Base-by-base conservation (phyloP, 2,113 vertebrate genomes). In the Phyllostomus hastatus region DNA sequence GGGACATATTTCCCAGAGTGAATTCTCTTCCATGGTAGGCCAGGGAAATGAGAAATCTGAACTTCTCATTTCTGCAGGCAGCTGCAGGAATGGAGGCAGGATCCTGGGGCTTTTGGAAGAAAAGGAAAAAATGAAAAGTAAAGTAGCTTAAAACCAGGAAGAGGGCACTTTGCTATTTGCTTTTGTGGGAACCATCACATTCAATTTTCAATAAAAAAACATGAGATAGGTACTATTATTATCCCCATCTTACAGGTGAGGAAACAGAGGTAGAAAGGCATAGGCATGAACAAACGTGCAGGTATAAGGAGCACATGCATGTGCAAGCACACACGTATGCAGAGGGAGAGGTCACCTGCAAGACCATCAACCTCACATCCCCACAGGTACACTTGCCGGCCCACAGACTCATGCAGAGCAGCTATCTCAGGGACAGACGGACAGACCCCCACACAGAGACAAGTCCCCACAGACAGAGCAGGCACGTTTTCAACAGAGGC, bases 181-280 rank as follows among this genome's bases (percentile, higher is more conserved):
- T 86, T 70, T 90, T 41, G 54, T 19, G 22, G 52, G 52, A 90
- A 78, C 52, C 24, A 52, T 33, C n/a, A 46, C n/a, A 75, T 59
- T 94, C 43, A 50, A 52, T 96, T 96, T 86, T 87, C 43, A 92
- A 76, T 57, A 94, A 75, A 90, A 90, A 24, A 7, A 24, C 9
- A 28, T 35, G 16, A 81, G 33, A n/a, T 43, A 61, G 50, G 22
- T 75, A 83, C 10, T 94, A 22, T 46, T 67, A 80, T 70, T 76
- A 83, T 46, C n/a, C 4, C 54, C 46, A 96, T 24, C 75, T 95
- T 41, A 83, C 14, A 86, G 28, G 31, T 59, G 22, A 88, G 38
- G 79, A 81, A 78, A 93, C 5, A 80, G 35, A 72, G 10, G n/a
- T 10, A 14, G 35, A 67, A 78, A 35, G 24, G 69, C 33, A 43